These are phyloP conservation scores for Mystacides longicornis DNA, from an alignment of 2,888 invertebrate species.

Conservation along the genomic window DNA sequence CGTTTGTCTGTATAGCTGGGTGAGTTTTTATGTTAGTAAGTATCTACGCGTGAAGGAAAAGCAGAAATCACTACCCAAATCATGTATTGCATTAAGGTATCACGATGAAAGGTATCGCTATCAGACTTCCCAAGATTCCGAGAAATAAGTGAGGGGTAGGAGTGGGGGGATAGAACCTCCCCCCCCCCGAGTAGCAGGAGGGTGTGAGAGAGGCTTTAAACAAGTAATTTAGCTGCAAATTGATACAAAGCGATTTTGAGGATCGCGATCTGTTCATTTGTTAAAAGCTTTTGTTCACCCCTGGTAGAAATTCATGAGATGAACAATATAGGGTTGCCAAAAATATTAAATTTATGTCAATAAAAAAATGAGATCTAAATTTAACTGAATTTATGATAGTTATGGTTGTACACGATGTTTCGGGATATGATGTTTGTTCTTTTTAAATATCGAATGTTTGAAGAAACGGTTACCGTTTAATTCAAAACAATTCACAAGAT, in stretches of 20 bases:
- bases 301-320: slow-evolving; percentile 9
- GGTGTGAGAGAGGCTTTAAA: slow-evolving; percentile 21
- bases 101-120: neutral
- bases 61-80: slow-evolving; percentile 11
- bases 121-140: neutral
- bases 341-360: no score
- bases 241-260: slow-evolving; percentile 27
- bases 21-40: no score
- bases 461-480: no score
- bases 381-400: no score
- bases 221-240: slow-evolving; percentile 27
- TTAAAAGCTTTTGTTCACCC: slow-evolving; percentile 25
- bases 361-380: no score
- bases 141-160: neutral
- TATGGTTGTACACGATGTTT: no score
- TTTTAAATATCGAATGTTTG: no score
- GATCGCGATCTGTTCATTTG: slow-evolving; percentile 26
- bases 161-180: neutral
- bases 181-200: neutral
- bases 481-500: no score
- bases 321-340: neutral
- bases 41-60: neutral
- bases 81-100: slow-evolving; percentile 10
- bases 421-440: no score
- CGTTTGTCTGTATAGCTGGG: no score